Evolutionary conservation across 2,888 invertebrate species (phyloP).

Genomic region (Chaetogeoica ovagalla): DNA sequence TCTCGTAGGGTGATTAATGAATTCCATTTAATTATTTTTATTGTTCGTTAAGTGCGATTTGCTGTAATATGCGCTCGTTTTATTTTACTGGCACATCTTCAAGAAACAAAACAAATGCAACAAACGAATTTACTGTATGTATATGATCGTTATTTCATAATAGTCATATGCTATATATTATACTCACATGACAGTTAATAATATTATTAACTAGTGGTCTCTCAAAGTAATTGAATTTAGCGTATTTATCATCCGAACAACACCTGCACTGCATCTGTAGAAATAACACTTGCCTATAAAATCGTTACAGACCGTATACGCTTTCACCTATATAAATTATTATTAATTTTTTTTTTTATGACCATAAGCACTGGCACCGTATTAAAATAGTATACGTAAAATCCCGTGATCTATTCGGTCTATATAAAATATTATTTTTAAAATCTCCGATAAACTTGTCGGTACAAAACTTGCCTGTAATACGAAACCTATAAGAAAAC

Average conservation of each 20-base stretch:
- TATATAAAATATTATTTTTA: conserved; percentile 13
- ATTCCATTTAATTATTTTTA: conserved; percentile 27
- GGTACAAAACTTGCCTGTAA: conserved; percentile 25
- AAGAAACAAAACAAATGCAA: conserved; percentile 10
- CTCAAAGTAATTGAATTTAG: neutral
- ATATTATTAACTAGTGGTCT: neutral
- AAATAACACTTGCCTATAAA: neutral
- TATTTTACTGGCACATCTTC: conserved; percentile 25
- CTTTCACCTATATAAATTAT: neutral
- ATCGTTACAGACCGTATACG: neutral
- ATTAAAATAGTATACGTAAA: conserved; percentile 3
- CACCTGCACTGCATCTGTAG: neutral
- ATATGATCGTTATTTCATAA: conserved; percentile 14
- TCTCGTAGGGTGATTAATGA: conserved; percentile 8
- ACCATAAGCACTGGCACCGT: neutral
- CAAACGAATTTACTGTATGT: conserved; percentile 18
- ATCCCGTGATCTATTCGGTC: neutral
- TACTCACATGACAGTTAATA: neutral
- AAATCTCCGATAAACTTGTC: neutral
- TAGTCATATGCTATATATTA: neutral
- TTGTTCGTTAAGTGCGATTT: conserved; percentile 39
- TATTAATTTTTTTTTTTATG: neutral
- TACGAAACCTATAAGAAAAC: conserved; percentile 24
- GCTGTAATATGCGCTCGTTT: conserved; percentile 25
- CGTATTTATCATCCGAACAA: neutral